Evolutionary conservation across 2,113 vertebrate species (phyloP).

Genomic region (Acinonyx jubatus): DNA sequence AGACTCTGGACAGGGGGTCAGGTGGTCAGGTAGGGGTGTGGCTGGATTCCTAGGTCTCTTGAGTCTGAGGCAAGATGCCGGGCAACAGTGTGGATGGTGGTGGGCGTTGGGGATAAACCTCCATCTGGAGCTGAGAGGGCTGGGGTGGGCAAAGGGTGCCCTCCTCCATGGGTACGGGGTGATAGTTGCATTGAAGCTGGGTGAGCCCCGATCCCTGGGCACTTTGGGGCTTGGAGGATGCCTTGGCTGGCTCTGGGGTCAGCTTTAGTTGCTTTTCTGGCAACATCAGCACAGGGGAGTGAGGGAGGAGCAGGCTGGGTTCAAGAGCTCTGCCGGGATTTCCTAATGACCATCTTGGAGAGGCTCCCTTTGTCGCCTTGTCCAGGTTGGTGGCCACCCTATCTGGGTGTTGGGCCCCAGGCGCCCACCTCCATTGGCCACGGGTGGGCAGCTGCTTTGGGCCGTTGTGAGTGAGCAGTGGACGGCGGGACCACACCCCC

Average conservation of each 20-base stretch:
- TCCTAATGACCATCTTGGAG: too few species aligned
- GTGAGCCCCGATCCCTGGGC: fast-evolving
- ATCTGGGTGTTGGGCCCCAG: not conserved
- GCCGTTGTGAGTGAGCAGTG: not conserved
- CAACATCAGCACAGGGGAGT: not conserved
- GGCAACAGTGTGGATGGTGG: fast-evolving
- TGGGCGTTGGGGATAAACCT: too few species aligned
- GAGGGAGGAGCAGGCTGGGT: too few species aligned
- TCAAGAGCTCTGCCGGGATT: not conserved
- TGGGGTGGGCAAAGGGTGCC: not conserved
- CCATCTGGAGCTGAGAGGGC: not conserved
- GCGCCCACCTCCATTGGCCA: not conserved
- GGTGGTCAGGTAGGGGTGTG: not conserved
- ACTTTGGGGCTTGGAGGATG: not conserved
- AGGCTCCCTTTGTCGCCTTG: not conserved
- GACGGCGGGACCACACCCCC: not conserved
- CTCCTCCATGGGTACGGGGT: fast-evolving
- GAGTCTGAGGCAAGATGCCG: not conserved
- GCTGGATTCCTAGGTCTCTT: not conserved
- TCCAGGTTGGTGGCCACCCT: not conserved
- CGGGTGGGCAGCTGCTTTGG: not conserved
- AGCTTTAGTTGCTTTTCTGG: not conserved
- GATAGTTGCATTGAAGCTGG: fast-evolving
- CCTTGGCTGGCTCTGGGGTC: not conserved
- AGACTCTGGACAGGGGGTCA: fast-evolving